A percentile compares a stretch with the other conserved stretches of the same genome.
Evolutionary conservation across 2,797 vertebrate species (phyloP).

Genomic region (Sebastes paucispinis): DNA sequence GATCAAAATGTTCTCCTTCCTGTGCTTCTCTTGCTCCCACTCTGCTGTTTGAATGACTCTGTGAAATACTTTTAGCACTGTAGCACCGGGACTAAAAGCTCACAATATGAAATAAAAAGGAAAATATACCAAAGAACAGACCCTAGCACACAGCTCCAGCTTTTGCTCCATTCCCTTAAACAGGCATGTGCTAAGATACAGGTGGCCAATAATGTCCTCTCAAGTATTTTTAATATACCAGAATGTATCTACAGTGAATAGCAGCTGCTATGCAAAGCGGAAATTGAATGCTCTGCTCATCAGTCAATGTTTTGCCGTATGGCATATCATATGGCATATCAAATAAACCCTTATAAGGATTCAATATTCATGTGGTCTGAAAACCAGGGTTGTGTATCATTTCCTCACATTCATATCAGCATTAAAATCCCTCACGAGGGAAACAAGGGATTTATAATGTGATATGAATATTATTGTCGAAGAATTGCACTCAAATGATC

Average conservation of each 20-base stretch:
- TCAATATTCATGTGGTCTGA: slow-evolving; percentile 51
- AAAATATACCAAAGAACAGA: background rate
- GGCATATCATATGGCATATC: slow-evolving; percentile 75
- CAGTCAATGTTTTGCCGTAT: slow-evolving; percentile 73
- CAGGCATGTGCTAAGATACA: slow-evolving; percentile 45
- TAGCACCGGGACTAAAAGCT: background rate
- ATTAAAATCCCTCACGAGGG: slow-evolving; percentile 48
- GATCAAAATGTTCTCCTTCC: background rate
- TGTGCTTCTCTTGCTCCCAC: background rate
- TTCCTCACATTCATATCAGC: slow-evolving; percentile 58
- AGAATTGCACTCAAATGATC: slow-evolving; percentile 42
- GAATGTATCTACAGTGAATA: slow-evolving; percentile 70
- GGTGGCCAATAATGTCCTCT: slow-evolving; percentile 76
- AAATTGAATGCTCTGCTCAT: slow-evolving; percentile 72
- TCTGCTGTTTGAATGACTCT: background rate
- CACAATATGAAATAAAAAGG: background rate
- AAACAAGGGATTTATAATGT: slow-evolving; percentile 55
- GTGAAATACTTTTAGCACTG: background rate
- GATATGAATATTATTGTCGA: slow-evolving; percentile 52
- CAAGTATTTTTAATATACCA: slow-evolving; percentile 71
- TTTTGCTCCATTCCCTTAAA: slow-evolving; percentile 23
- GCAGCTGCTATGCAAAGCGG: slow-evolving; percentile 70
- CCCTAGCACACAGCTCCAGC: slow-evolving; percentile 1
- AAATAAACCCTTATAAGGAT: slow-evolving; percentile 68
- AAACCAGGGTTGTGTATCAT: slow-evolving; percentile 57